phyloP scores from a whole-genome alignment of 2,797 vertebrate genomes.

The Tragelaphus eurycerus region DNA sequence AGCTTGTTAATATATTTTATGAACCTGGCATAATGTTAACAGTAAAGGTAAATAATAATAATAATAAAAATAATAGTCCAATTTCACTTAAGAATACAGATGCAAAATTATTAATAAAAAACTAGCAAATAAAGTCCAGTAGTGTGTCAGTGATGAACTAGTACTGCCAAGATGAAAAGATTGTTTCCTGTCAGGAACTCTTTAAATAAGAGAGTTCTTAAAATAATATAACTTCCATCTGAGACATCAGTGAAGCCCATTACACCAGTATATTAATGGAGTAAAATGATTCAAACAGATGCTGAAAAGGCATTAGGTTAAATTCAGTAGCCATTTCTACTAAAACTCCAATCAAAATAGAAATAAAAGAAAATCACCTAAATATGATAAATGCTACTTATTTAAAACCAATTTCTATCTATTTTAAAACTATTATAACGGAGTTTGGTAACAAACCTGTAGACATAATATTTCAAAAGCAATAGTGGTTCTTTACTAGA shows the following conservation, averaged over 20 bases:
- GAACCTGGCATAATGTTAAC: not conserved
- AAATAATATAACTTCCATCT: not conserved
- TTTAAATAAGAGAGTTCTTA: not conserved
- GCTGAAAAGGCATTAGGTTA: not conserved
- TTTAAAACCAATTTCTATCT: not conserved
- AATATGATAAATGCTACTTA: constrained; percentile 2
- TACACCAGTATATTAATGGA: not conserved
- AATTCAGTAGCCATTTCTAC: constrained; percentile 9
- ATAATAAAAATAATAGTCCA: not conserved
- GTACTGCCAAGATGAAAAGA: not conserved
- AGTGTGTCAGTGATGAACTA: not conserved
- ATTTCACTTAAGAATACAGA: not conserved
- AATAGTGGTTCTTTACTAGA: not conserved
- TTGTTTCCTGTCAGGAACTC: not conserved
- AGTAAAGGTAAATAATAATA: not conserved
- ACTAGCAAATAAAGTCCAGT: constrained; percentile 17
- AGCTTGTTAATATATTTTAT: not conserved
- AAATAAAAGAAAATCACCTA: constrained; percentile 12
- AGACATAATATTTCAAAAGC: not conserved
- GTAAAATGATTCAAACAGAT: not conserved
- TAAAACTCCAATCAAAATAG: constrained; percentile 1
- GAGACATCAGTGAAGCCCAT: not conserved
- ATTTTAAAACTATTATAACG: not conserved
- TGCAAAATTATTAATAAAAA: constrained; percentile 4
- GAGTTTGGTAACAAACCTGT: not conserved